phyloP scores from a whole-genome alignment of 2,888 invertebrate species.

The Meghimatium bilineatum region DNA sequence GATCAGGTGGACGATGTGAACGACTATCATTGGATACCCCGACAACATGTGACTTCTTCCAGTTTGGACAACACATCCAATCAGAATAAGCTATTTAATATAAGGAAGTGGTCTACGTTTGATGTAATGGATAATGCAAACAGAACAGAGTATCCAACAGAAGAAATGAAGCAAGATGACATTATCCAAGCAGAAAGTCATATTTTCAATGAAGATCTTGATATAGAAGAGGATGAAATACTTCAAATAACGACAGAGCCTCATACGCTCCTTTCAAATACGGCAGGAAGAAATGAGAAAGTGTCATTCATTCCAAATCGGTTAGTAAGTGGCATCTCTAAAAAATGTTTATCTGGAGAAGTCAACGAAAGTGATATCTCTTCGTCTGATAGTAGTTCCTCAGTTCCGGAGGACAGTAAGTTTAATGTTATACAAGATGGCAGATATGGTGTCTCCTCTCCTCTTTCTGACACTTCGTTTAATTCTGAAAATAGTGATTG shows the following conservation, averaged over 20 bases:
- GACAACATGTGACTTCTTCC: not conserved
- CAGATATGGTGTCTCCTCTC: not conserved
- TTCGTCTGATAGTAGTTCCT: not conserved
- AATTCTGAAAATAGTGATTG: slow-evolving; percentile 46
- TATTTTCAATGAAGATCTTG: not conserved
- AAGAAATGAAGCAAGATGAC: not conserved
- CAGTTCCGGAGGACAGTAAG: too few species aligned
- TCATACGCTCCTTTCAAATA: not conserved
- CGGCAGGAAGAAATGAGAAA: not conserved
- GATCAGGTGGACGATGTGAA: not conserved
- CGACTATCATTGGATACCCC: not conserved
- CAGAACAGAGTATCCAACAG: not conserved
- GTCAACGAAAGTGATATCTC: not conserved
- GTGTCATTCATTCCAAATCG: not conserved
- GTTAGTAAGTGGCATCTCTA: not conserved
- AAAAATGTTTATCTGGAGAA: not conserved
- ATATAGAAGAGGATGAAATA: slow-evolving; percentile 40
- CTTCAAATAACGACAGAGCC: slow-evolving; percentile 26
- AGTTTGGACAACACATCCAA: not conserved
- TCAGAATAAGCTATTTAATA: not conserved
- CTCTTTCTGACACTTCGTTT: slow-evolving; percentile 21
- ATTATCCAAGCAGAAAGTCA: not conserved
- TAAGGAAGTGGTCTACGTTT: slow-evolving; percentile 37
- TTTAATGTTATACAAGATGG: not conserved
- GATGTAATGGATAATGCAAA: not conserved